These are phyloP conservation scores for Troilus luridus DNA, from an alignment of 2,888 invertebrate genomes.

Conservation along the genomic window DNA sequence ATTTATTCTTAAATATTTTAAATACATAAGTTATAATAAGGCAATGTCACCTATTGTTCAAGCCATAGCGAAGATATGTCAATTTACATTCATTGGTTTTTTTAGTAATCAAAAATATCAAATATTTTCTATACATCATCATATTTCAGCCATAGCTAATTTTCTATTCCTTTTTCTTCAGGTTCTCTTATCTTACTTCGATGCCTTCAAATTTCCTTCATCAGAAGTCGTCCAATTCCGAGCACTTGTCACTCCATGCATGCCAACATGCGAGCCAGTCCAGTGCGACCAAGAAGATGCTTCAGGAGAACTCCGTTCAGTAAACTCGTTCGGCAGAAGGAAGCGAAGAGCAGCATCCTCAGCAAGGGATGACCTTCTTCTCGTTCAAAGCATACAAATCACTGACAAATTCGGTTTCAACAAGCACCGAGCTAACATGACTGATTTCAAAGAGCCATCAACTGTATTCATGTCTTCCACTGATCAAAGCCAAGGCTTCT, in stretches of 20 bases:
- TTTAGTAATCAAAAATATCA: background rate
- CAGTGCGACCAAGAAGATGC: constrained; percentile 89
- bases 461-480: constrained; percentile 64
- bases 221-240: constrained; percentile 96
- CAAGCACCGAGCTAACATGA: constrained; percentile 70
- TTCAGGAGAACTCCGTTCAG: constrained; percentile 71
- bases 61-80: background rate
- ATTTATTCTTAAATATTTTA: background rate
- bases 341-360: constrained; percentile 69
- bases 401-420: constrained; percentile 92
- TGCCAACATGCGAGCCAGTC: constrained; percentile 93
- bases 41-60: background rate
- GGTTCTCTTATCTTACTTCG: constrained; percentile 90
- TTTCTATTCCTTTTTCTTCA: constrained; percentile 69
- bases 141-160: background rate
- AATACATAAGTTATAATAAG: constrained; percentile 64
- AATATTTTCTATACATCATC: background rate
- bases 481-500: constrained; percentile 69
- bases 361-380: constrained; percentile 83
- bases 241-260: constrained; percentile 94
- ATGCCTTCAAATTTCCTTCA: constrained; percentile 96
- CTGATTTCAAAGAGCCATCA: constrained; percentile 68
- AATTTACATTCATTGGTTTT: background rate
- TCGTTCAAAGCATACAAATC: constrained; percentile 92
- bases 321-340: constrained; percentile 73